Percentiles rank a stretch among this genome's conserved stretches.
These are phyloP conservation scores for Enhydra lutris DNA, from an alignment of 2,113 vertebrate species.

Conservation along the genomic window DNA sequence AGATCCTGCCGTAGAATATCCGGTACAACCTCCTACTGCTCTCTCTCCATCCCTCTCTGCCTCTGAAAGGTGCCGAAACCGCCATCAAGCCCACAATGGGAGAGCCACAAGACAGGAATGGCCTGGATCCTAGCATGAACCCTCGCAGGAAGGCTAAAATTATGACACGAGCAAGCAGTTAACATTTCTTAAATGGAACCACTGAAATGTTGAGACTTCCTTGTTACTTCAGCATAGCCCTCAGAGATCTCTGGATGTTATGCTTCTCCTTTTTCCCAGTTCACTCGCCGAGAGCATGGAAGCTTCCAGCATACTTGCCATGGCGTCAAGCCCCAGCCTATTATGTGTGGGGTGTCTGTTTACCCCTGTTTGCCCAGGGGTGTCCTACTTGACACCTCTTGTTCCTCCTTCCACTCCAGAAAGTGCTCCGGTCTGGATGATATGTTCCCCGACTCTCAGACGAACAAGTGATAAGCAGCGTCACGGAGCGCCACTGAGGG, in stretches of 20 bases:
- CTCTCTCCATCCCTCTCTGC: not conserved
- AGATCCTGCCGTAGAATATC: not conserved
- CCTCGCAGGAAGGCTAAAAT: not conserved
- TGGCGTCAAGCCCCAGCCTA: not conserved
- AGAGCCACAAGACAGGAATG: not conserved
- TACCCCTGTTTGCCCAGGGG: not conserved
- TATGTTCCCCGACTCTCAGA: not conserved
- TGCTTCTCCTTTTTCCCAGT: not conserved
- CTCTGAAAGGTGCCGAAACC: not conserved
- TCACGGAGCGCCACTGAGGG: accelerated
- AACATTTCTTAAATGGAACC: not conserved
- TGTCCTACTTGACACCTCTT: not conserved
- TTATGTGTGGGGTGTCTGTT: not conserved
- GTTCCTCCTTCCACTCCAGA: not conserved
- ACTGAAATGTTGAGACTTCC: not conserved
- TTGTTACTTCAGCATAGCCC: not conserved
- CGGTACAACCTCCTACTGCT: not conserved
- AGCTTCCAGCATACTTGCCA: not conserved
- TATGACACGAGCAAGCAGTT: not conserved
- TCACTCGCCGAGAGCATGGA: not conserved
- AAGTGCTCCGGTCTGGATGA: not conserved
- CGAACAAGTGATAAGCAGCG: accelerated
- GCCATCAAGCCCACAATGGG: not conserved
- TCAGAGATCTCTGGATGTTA: not conserved
- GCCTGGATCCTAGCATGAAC: not conserved